Percentiles rank a stretch among this genome's conserved stretches.
Conservation (phyloP, 2,113 vertebrate genomes). For the Larimichthys polyactis region DNA sequence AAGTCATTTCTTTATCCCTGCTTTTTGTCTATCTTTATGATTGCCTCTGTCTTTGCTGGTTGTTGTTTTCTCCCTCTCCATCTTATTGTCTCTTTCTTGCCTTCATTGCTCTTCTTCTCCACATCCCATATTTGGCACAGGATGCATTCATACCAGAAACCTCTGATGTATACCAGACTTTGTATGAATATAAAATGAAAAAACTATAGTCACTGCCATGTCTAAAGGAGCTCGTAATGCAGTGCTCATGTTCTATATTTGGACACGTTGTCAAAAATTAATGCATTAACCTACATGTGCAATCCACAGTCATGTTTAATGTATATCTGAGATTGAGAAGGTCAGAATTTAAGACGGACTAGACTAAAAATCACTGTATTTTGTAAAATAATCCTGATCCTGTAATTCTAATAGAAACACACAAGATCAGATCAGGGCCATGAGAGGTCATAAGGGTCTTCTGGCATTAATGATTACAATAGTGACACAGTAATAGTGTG, state of each 20-base stretch:
- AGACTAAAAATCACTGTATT: not conserved
- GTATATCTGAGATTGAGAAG: not conserved
- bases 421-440: not conserved
- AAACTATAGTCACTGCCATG: not conserved
- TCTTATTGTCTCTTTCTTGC: conserved; percentile 11
- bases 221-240: not conserved
- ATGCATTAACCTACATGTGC: conserved; percentile 8
- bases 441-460: not conserved
- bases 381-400: not conserved
- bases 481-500: not conserved
- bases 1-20: conserved; percentile 18
- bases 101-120: not conserved
- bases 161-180: not conserved
- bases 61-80: not conserved
- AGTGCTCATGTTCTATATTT: conserved; percentile 35
- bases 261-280: conserved; percentile 10
- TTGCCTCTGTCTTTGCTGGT: conserved; percentile 4
- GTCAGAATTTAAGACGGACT: not conserved
- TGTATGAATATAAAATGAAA: not conserved
- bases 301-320: conserved; percentile 2
- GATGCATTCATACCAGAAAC: not conserved
- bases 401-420: not conserved
- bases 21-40: not conserved
- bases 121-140: not conserved
- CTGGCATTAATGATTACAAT: not conserved